Evolutionary conservation across 1,140 invertebrate species (phyloP).

Genomic region (Drosophila lini): DNA sequence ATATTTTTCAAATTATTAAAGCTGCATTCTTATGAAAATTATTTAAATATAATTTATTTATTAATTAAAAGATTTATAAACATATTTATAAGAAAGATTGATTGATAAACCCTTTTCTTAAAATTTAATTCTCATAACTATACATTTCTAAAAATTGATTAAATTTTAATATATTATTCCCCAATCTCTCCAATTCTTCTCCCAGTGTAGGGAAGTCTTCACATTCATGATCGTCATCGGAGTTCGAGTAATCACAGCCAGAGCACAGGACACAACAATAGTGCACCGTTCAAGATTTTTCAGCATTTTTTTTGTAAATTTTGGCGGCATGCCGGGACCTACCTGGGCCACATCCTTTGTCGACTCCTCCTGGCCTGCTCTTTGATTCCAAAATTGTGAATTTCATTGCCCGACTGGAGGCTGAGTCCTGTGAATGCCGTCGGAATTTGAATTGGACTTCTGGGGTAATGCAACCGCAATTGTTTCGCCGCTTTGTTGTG

Average conservation of each 20-base stretch:
- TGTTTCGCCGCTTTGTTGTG: conserved; percentile 57
- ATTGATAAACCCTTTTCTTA: no score
- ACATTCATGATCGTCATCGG: conserved; percentile 47
- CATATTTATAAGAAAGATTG: no score
- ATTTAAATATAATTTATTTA: no score
- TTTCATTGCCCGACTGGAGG: conserved; percentile 60
- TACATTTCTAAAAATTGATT: no score
- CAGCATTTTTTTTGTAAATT: conserved; percentile 35
- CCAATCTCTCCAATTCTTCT: background rate
- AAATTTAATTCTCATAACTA: no score
- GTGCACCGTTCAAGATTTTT: conserved; percentile 66
- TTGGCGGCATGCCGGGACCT: conserved; percentile 66
- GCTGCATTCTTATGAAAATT: no score
- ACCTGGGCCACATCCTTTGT: conserved; percentile 68
- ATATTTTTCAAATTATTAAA: no score
- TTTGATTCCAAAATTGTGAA: conserved; percentile 63
- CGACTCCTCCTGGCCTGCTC: conserved; percentile 42
- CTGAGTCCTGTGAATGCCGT: conserved; percentile 15
- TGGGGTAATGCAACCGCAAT: conserved; percentile 77
- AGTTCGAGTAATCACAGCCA: conserved; percentile 66
- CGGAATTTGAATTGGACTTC: conserved; percentile 50
- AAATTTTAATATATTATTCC: no score
- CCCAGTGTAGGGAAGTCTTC: conserved; percentile 19
- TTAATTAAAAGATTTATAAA: no score
- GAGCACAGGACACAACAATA: conserved; percentile 58